Conservation (phyloP, 1,140 invertebrate species). For the Paralvinella palmiformis region DNA sequence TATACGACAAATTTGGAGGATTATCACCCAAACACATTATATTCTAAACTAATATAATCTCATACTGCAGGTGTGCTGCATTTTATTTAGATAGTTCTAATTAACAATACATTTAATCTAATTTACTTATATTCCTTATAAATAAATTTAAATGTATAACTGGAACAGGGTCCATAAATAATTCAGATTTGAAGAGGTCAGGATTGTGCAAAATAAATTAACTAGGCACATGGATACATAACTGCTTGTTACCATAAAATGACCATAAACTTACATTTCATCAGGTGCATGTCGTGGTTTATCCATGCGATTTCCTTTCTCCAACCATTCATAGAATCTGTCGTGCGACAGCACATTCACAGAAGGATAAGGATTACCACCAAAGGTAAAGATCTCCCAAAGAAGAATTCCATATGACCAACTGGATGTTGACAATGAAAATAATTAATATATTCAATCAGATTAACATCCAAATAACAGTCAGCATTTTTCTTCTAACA, state of each 20-base stretch:
- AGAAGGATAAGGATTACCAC: constrained; percentile 49
- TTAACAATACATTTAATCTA: neutral
- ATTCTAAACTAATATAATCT: no score
- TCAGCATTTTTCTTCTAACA: no score
- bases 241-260: neutral
- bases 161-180: neutral
- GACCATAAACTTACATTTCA: constrained; percentile 17
- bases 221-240: neutral
- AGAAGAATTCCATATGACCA: constrained; percentile 46
- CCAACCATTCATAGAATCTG: constrained; percentile 70
- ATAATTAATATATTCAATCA: neutral
- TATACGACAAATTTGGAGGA: no score
- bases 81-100: no score
- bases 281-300: constrained; percentile 10
- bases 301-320: constrained; percentile 82
- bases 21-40: no score
- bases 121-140: neutral
- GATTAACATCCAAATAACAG: no score
- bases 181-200: neutral
- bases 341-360: constrained; percentile 59
- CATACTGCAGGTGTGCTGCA: no score
- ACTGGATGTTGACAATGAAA: constrained; percentile 7
- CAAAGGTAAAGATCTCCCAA: constrained; percentile 51
- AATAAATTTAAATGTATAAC: neutral
- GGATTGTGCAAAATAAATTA: neutral